Evolutionary conservation across 2,797 vertebrate species (phyloP).

Genomic region (Paratrypauchen microcephalus): DNA sequence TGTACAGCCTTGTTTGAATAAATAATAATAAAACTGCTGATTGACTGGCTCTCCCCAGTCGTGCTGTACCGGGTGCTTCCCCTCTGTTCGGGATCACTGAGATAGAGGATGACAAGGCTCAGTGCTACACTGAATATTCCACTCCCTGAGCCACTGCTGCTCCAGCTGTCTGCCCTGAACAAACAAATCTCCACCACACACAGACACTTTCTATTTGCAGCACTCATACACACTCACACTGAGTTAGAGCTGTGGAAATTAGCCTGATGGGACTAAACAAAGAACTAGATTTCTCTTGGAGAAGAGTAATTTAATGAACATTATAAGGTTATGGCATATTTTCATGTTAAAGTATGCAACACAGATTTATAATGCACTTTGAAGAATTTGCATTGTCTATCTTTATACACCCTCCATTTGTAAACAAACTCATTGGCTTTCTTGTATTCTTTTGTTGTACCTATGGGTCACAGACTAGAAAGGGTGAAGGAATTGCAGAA

Average conservation of each 20-base stretch:
- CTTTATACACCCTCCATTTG: neutral
- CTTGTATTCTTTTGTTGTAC: neutral
- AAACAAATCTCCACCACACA: constrained; percentile 47
- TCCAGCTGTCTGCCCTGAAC: constrained; percentile 44
- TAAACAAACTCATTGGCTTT: neutral
- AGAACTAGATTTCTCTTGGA: constrained; percentile 36
- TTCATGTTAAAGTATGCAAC: no score
- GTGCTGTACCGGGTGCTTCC: constrained; percentile 36
- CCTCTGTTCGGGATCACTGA: constrained; percentile 46
- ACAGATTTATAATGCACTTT: neutral
- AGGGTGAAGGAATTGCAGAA: neutral
- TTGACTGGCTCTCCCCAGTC: constrained; percentile 53
- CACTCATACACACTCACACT: constrained; percentile 21
- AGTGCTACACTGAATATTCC: constrained; percentile 45
- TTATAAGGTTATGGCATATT: no score
- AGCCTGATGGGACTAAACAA: constrained; percentile 43
- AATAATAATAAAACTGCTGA: constrained; percentile 47
- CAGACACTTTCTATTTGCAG: constrained; percentile 39
- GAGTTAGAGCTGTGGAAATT: constrained; percentile 39
- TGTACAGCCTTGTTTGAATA: constrained; percentile 42
- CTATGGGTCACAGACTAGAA: neutral
- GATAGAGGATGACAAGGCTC: constrained; percentile 59
- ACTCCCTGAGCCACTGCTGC: constrained; percentile 41
- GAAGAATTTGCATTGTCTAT: neutral
- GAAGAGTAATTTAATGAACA: constrained; percentile 2